Base-by-base conservation (phyloP, 2,113 vertebrate genomes). In the Oplegnathus fasciatus region DNA sequence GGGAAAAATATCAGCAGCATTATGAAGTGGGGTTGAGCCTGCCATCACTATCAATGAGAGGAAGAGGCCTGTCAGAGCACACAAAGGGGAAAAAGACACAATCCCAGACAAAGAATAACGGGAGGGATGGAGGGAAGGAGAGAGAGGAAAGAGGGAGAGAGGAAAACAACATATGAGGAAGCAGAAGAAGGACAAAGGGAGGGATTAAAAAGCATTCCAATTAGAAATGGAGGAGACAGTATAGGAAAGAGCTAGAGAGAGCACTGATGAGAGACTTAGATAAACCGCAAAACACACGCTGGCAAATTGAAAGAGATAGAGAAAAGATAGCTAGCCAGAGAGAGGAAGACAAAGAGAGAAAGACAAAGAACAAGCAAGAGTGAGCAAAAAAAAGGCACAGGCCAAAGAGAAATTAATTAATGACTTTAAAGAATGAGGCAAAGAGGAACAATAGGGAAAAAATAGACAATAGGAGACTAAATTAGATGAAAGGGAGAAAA, bases 11-110 rank as follows among this genome's bases (percentile, higher is more conserved):
- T 90, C 86, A 70, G 86, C 88, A 71, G 87, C 75, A 89, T 90
- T 92, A 92, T 93, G 85, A 69, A 91, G 88, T 64, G 82, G 77
- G 75, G 88, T 83, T 86, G 90, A 90, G 91, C 82, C 86, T 92
- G 91, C 94, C 93, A 91, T 93, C 91, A 50, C 84, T 80, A 91
- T 94, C 93, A 93, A 92, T 91, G 88, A 93, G 91, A 91, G 91
- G 93, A 94, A 94, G 88, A 91, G 86, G 91, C 87, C 88, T 92
- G 94, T 94, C 92, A 90, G 85, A 60, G 80, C 57, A 58, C 87
- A 93, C 89, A 93, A 94, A 93, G 71, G 85, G 82, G 84, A 55
- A 82, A 87, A 82, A 91, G 89, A 84, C 78, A 84, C 77, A 91
- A 87, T 76, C 32, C 13, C n/a, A 65, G 82, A 91, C 80, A 87